These are phyloP conservation scores for Leuciscus waleckii DNA, from an alignment of 2,797 vertebrate genomes.

Conservation along the genomic window DNA sequence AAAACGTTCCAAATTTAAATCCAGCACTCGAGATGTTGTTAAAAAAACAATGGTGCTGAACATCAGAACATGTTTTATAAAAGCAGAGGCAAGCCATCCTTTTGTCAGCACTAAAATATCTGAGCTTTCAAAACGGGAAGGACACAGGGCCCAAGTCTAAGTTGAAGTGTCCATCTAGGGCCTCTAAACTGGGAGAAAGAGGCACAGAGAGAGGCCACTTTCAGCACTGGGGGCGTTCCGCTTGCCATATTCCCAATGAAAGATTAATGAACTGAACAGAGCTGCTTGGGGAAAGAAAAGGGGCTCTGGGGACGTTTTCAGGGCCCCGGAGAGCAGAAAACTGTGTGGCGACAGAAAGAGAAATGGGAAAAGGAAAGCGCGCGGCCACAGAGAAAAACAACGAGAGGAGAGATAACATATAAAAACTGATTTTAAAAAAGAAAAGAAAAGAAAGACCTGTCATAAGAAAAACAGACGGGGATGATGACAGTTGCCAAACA, in stretches of 20 bases:
- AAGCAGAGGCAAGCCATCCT: constrained; percentile 54
- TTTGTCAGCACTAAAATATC: constrained; percentile 56
- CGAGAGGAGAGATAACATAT: constrained; percentile 65
- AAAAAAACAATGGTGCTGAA: constrained; percentile 46
- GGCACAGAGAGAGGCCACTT: constrained; percentile 41
- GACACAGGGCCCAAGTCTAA: constrained; percentile 37
- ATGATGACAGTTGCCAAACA: constrained; percentile 73
- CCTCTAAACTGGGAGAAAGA: constrained; percentile 60
- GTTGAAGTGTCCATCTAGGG: constrained; percentile 62
- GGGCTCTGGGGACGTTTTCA: constrained; percentile 82
- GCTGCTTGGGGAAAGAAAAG: constrained; percentile 79
- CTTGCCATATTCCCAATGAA: constrained; percentile 83
- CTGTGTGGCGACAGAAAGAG: constrained; percentile 61
- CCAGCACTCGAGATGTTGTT: constrained; percentile 17
- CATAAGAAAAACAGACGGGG: constrained; percentile 48
- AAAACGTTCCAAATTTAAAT: constrained; percentile 30
- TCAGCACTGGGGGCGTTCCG: constrained; percentile 67
- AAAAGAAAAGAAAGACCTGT: constrained; percentile 41
- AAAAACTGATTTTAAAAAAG: constrained; percentile 64
- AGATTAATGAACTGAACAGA: constrained; percentile 85
- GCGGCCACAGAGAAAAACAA: constrained; percentile 47
- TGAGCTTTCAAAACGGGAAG: constrained; percentile 45
- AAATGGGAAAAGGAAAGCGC: constrained; percentile 59
- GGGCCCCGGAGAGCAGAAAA: constrained; percentile 78
- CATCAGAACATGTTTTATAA: constrained; percentile 35